Percentiles rank a stretch among this genome's conserved stretches.
Evolutionary conservation across 1,140 invertebrate species (phyloP).

Genomic region (Drosophila guanche): DNA sequence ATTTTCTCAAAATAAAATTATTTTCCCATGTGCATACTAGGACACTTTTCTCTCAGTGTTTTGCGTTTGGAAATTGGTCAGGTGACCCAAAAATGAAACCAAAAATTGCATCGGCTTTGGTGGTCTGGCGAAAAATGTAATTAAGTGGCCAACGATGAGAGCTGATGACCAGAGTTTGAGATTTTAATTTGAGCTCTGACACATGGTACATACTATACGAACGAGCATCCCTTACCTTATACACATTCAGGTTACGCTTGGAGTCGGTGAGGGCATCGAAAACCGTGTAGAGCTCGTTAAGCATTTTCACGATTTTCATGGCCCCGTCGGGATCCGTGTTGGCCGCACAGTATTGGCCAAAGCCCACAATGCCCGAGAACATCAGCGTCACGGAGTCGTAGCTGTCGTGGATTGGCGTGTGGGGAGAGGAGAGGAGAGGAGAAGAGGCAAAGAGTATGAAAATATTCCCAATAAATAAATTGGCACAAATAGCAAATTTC

Average conservation of each 20-base stretch:
- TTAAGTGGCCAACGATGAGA: conserved; percentile 46
- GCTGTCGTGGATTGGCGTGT: conserved; percentile 80
- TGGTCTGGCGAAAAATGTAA: conserved; percentile 51
- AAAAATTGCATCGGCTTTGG: conserved; percentile 44
- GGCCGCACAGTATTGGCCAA: conserved; percentile 93
- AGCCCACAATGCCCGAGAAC: conserved; percentile 97
- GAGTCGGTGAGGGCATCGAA: conserved; percentile 96
- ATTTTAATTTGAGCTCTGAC: conserved; percentile 40
- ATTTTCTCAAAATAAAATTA: too few species aligned
- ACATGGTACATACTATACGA: neutral
- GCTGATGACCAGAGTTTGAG: conserved; percentile 7
- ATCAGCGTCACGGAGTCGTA: conserved; percentile 95
- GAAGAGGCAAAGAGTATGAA: conserved; percentile 10
- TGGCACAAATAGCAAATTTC: conserved; percentile 53
- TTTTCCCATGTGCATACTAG: too few species aligned
- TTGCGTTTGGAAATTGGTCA: conserved; percentile 38
- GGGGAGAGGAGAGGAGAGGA: neutral
- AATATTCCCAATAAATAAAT: conserved; percentile 61
- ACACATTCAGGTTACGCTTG: conserved; percentile 95
- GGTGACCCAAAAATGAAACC: conserved; percentile 40
- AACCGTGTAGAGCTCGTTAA: conserved; percentile 95
- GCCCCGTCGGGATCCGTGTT: conserved; percentile 94
- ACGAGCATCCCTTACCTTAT: conserved; percentile 89
- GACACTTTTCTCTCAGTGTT: neutral
- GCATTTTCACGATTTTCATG: conserved; percentile 96